Base-by-base conservation (phyloP, 2,113 vertebrate genomes). In the Myodes glareolus region DNA sequence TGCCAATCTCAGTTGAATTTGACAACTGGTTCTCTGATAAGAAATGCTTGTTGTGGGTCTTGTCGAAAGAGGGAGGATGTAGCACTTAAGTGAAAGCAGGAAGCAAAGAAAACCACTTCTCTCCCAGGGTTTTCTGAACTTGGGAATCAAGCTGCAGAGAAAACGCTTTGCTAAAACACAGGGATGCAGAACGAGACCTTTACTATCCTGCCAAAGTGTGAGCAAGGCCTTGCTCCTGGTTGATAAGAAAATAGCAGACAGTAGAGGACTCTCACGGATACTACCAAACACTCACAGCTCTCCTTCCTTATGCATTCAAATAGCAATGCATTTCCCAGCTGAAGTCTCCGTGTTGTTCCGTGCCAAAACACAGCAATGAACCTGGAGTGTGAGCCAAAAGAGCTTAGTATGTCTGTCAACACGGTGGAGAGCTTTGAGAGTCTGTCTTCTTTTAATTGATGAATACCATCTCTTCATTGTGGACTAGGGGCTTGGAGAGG, bases 361-460 rank as follows among this genome's bases (percentile, higher is more conserved):
- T 87, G 92, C 78, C 87, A 96, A 89, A 92, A 78, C 27, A 1
- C 19, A 97, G 85, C 88, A 47, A 72, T 23, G 77, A 63, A 73
- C 84, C 50, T 91, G 77, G 84, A 95, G 88, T 47, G n/a, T 7
- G 19, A 42, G 90, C 81, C 96, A 88, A 92, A 94, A 94, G 78
- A 91, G 61, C 47, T 95, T 78, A 89, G 85, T 21, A 19, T 76
- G 31, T 42, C 17, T 91, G 84, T 97, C 94, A 94, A 33, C 67
- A 50, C 10, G 1, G 65, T 23, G 8, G 7, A 90, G 92, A 72
- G 67, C 67, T 96, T 91, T 50, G 61, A 10, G 11, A 88, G 67
- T 63, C 82, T 61, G 61, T 52, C 81, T 39, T 82, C 9, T 2
- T 86, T 91, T 82, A 70, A 88, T 17, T n/a, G 61, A 78, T 92